Evolutionary conservation across 2,797 vertebrate genomes (phyloP).

Genomic region (Mormyrus proboscirostris): DNA sequence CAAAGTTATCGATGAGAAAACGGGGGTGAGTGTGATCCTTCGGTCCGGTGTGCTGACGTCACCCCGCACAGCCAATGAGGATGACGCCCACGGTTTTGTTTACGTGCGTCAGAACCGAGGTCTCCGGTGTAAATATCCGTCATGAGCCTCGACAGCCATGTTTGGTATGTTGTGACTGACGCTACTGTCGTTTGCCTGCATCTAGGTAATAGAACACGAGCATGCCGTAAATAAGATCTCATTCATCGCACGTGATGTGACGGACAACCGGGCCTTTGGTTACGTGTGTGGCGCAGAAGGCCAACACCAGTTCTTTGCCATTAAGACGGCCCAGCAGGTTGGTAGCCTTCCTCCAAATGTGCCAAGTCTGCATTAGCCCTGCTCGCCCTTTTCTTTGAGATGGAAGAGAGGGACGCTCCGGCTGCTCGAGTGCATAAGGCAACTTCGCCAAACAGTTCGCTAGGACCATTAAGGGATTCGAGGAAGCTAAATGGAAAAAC

Average conservation of each 20-base stretch:
- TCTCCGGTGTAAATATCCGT: neutral
- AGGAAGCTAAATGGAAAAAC: neutral
- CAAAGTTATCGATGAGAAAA: slow-evolving; percentile 92
- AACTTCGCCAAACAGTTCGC: neutral
- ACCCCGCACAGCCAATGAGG: neutral
- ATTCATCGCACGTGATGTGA: slow-evolving; percentile 95
- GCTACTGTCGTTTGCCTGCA: neutral
- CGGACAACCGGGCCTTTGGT: slow-evolving; percentile 90
- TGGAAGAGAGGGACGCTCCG: neutral
- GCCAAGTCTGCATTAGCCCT: neutral
- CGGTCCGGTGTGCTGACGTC: neutral
- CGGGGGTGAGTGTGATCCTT: slow-evolving; percentile 71
- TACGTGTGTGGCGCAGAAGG: slow-evolving; percentile 94
- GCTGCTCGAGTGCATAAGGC: neutral
- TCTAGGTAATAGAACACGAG: slow-evolving; percentile 90
- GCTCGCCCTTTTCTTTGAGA: neutral
- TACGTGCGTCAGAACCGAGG: neutral
- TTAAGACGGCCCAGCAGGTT: slow-evolving; percentile 95
- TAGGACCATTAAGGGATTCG: neutral
- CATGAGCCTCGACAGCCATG: neutral
- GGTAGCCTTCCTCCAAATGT: neutral
- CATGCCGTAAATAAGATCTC: slow-evolving; percentile 92
- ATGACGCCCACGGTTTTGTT: neutral
- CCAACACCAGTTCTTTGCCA: slow-evolving; percentile 95
- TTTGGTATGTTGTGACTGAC: neutral